Base-by-base conservation (phyloP, 1,140 invertebrate genomes). In the Penaeus japonicus region DNA sequence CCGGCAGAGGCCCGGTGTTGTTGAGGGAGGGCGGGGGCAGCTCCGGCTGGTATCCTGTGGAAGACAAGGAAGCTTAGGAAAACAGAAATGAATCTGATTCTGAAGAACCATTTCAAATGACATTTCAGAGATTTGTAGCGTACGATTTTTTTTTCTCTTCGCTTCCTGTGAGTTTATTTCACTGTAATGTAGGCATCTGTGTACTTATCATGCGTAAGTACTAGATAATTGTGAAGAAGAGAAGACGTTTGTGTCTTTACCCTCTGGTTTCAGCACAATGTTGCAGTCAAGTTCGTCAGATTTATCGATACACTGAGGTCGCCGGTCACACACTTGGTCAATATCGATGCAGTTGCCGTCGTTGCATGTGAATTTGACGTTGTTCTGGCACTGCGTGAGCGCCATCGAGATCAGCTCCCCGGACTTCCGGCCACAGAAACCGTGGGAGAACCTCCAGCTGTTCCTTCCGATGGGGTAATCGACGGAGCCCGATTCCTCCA, bases 241-340 rank as follows among this genome's bases (percentile, higher is more conserved):
- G n/a, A n/a, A n/a, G n/a, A n/a, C 15, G 47, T 47, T 47, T 15
- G 47, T 47, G 47, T 15, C 47, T 47, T 47, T 47, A 24, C 84
- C 84, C 32, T 39, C 20, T 65, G 84, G 59, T 53, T 57, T 54
- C 7, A 73, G n/a, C 4, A 62, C 70, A 27, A 77, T 65, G 32
- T 20, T 30, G 35, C 84, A 85, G 70, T 85, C 84, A 24, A 54
- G 70, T 75, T 85, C 84, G 84, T 85, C 84, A 1, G 84, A 79
- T 12, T 79, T 20, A 53, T 85, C 84, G 27, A 24, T 30, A 18
- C 84, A 85, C 27, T 85, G 84, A 5, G 18, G 18, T 5, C 84
- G 62, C 20, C 84, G 27, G 35, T 85, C 84, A 27, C 84, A 85
- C 35, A 85, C 84, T 73, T 85, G 59, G 20, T 30, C 27, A 30